Conservation (phyloP, 2,888 invertebrate genomes). For the Thumatha senex region DNA sequence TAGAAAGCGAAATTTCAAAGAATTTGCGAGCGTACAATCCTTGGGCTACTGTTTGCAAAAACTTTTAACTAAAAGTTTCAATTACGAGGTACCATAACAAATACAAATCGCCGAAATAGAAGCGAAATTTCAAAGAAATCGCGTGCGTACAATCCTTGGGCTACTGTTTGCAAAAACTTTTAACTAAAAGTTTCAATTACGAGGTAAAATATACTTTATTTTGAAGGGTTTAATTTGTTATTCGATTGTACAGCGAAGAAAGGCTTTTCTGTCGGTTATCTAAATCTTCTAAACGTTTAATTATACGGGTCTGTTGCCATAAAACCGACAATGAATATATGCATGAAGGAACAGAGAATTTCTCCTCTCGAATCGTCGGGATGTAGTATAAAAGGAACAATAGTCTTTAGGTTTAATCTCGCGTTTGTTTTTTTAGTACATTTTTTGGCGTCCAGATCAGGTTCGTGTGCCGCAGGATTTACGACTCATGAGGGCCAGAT, state of each 20-base stretch:
- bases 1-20: constrained; percentile 59
- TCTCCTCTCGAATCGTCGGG: constrained; percentile 52
- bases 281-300: constrained; percentile 65
- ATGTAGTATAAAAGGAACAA: constrained; percentile 72
- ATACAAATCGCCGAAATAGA: no score
- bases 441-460: constrained; percentile 63
- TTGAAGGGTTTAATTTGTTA: constrained; percentile 36
- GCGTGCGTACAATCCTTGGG: constrained; percentile 51
- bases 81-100: constrained; percentile 28
- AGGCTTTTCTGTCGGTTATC: constrained; percentile 51
- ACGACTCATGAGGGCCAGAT: constrained; percentile 41
- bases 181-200: constrained; percentile 19
- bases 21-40: constrained; percentile 55
- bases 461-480: constrained; percentile 67
- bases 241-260: constrained; percentile 33
- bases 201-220: constrained; percentile 48
- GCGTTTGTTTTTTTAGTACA: constrained; percentile 51
- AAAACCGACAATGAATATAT: constrained; percentile 79
- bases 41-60: constrained; percentile 60
- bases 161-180: constrained; percentile 60
- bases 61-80: constrained; percentile 28
- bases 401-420: constrained; percentile 78
- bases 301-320: constrained; percentile 65
- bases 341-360: constrained; percentile 73
- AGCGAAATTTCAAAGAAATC: constrained; percentile 65